phyloP scores from a whole-genome alignment of 2,797 vertebrate species.

The Lemur catta region DNA sequence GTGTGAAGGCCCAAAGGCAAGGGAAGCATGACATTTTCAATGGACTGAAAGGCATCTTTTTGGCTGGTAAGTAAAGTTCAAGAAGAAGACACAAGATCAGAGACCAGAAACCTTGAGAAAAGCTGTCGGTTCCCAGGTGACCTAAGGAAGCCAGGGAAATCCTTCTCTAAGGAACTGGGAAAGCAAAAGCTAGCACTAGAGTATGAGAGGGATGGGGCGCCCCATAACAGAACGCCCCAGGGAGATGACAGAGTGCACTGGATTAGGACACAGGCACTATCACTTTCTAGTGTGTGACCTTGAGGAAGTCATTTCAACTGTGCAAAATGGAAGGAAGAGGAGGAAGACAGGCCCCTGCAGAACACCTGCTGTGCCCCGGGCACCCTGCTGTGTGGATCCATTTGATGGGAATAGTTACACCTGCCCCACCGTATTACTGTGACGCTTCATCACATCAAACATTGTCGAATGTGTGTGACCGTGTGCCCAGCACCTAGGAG shows the following conservation, averaged over 20 bases:
- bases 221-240: fast-evolving
- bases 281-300: background rate
- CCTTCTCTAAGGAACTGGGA: background rate
- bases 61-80: background rate
- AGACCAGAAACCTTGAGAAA: background rate
- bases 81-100: background rate
- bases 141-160: background rate
- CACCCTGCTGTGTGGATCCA: background rate
- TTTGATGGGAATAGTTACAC: background rate
- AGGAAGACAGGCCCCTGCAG: background rate
- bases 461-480: fast-evolving
- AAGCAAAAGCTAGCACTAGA: background rate
- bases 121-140: background rate
- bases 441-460: background rate
- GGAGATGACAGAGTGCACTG: background rate
- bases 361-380: background rate
- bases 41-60: background rate
- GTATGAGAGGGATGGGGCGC: background rate
- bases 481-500: background rate
- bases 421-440: background rate
- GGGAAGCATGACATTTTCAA: background rate
- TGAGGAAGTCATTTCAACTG: background rate
- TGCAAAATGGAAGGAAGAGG: background rate
- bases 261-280: background rate
- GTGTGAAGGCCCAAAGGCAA: background rate